Evolutionary conservation across 2,113 vertebrate genomes (phyloP), one percentile per base, ranked within the genome.

Genomic region (Lampris incognitus): DNA sequence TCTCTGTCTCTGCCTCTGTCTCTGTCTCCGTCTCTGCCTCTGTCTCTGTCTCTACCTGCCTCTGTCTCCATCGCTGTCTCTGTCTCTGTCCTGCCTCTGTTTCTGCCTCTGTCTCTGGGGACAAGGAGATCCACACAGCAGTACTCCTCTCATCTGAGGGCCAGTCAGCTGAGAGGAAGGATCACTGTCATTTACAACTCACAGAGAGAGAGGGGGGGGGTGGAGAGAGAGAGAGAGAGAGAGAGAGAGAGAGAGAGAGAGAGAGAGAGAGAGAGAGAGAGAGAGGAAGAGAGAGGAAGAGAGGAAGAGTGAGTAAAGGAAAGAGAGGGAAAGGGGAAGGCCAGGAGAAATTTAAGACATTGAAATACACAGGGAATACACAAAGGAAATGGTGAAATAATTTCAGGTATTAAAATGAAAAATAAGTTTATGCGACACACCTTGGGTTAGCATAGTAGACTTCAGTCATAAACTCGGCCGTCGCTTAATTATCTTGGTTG

Each of bases 401-500:
- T 51, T 37, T 49, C 44, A 46, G 44, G 9, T 52, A 9, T 10
- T 5, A 58, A 70, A 78, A 54, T 38, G 6, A 60, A 5, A 13
- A 9, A 42, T 37, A 9, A 11, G 57, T 58, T 9, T 36, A 7
- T 37, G 51, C 9, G 40, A 58, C 73, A 72, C 61, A 57, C 51
- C 36, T 71, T 1, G 3, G 9, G 41, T 51, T 6, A 9, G 40
- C 69, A 48, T 9, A 2, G 49, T 62, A 9, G 64, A 72, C 37
- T 46, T 80, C 64, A 10, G 59, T 54, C 51, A 4, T 64, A 48
- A 24, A 36, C 59, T 10, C 52, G 11, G 2, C 39, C 55, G 61
- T 59, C 11, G 39, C 9, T 52, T 61, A 51, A 77, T 85, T 61
- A 48, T 61, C 11, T 71, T 57, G 49, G 52, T 8, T 76, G 77